Base-by-base conservation (phyloP, 2,888 invertebrate genomes). In the Phymatocera aterrima region DNA sequence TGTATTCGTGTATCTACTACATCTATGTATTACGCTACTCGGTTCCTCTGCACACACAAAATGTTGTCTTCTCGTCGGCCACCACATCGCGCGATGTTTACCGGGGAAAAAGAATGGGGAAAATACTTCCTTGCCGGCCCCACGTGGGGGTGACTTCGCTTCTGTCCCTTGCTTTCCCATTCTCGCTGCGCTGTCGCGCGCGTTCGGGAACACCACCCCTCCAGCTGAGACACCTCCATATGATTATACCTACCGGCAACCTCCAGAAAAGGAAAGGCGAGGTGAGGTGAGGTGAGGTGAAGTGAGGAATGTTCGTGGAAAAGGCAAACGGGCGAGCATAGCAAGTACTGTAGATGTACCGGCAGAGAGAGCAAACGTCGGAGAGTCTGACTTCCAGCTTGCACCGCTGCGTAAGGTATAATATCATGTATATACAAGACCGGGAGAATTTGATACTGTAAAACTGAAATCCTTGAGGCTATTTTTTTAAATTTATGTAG, bases 101-200 rank as follows among this genome's bases (percentile, higher is more conserved):
- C 18, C 64, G 37, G 28, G 3, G 46, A 43, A 46, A 24, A 24
- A 46, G 5, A 15, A 46, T 28, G n/a, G 28, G 24, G n/a, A 8
- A 54, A 46, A 68, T 68, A 68, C 46, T 68, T 68, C 46, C 68
- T 46, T 43, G 37, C 10, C 68, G 68, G 46, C 68, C 68, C 68
- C 15, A n/a, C 12, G 8, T 1, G 28, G 28, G 68, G 24, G 24
- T 68, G 43, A 68, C 68, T 68, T 4, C 28, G 24, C 43, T 46
- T 46, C 68, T 46, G n/a, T 68, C 68, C 46, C 24, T 43, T 15
- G 12, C 24, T 24, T 1, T 15, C 24, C 24, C 28, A n/a, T n/a
- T 46, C 24, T 61, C n/a, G 12, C 61, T 61, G 15, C 0, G n/a
- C n/a, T 28, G 1, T 12, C 10, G 28, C 28, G 28, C 34, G 18